phyloP scores from a whole-genome alignment of 2,113 vertebrate species.

The Mohoua ochrocephala region DNA sequence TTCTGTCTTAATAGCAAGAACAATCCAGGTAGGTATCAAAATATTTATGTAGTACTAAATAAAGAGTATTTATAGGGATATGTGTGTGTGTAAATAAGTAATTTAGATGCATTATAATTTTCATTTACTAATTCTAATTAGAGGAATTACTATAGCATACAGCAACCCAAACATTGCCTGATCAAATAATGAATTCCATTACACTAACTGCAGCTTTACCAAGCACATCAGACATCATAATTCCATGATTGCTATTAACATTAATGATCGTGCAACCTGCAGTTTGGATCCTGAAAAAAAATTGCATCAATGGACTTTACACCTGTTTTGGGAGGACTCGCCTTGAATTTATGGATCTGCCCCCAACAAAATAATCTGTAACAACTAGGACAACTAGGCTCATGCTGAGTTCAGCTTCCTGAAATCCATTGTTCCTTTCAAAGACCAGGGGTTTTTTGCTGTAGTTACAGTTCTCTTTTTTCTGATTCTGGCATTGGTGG shows the following conservation, averaged over 20 bases:
- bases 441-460: background rate
- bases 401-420: background rate
- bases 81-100: background rate
- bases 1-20: conserved; percentile 81
- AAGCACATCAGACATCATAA: background rate
- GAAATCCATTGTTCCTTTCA: background rate
- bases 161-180: background rate
- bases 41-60: background rate
- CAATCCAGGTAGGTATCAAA: conserved; percentile 79
- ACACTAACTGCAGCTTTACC: background rate
- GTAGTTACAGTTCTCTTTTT: background rate
- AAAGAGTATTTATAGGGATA: background rate
- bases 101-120: background rate
- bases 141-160: background rate
- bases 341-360: background rate
- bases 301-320: background rate
- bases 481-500: background rate
- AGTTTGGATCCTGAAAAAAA: background rate
- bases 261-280: background rate
- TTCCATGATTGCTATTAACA: background rate
- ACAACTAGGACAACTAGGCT: background rate
- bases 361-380: background rate
- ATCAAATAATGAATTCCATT: conserved; percentile 18
- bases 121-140: conserved; percentile 3
- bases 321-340: background rate